Evolutionary conservation across 2,888 invertebrate genomes (phyloP).

Genomic region (Pilophorus perplexus): DNA sequence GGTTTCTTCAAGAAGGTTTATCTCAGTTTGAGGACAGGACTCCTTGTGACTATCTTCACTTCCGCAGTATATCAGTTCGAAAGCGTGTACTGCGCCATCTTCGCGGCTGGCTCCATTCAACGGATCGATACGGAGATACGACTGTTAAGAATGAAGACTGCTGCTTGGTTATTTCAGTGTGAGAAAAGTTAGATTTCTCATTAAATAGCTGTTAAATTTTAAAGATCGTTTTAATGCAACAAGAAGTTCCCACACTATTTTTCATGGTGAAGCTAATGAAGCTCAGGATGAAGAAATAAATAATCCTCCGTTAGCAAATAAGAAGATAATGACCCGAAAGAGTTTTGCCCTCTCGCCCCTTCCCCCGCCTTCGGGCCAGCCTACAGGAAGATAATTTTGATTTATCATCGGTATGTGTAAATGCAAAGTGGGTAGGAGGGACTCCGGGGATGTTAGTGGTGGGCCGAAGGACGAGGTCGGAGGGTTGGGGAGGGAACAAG

Average conservation of each 20-base stretch:
- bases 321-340: constrained; percentile 39
- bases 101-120: too few species aligned
- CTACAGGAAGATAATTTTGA: constrained; percentile 35
- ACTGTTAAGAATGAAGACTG: too few species aligned
- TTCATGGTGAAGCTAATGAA: constrained; percentile 18
- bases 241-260: constrained; percentile 28
- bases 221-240: too few species aligned
- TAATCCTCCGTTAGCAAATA: constrained; percentile 38
- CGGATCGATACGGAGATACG: too few species aligned
- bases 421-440: constrained; percentile 36
- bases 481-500: constrained; percentile 29
- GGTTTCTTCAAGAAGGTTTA: constrained; percentile 17
- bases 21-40: constrained; percentile 32
- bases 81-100: too few species aligned
- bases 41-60: constrained; percentile 25
- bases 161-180: too few species aligned
- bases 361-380: constrained; percentile 8
- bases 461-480: constrained; percentile 9
- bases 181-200: too few species aligned
- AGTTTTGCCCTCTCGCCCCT: constrained; percentile 17
- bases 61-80: constrained; percentile 4
- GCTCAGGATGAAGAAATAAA: constrained; percentile 39
- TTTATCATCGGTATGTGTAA: constrained; percentile 39
- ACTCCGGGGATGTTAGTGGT: constrained; percentile 16
- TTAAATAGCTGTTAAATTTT: too few species aligned